Conservation (phyloP, 1,140 invertebrate genomes). For the Coptotermes formosanus region DNA sequence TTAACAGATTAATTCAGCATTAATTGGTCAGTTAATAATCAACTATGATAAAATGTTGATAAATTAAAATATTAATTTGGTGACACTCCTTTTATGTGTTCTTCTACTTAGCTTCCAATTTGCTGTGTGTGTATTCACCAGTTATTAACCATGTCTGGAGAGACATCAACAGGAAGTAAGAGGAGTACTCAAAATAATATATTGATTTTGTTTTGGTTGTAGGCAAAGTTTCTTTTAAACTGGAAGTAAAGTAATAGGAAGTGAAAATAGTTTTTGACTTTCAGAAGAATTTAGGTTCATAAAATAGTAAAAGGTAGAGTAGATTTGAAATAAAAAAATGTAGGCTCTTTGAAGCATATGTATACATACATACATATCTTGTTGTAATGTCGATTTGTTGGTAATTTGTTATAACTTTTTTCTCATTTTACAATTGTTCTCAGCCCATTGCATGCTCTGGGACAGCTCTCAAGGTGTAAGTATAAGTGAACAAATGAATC, state of each 20-base stretch:
- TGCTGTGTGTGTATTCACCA: neutral
- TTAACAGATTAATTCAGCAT: too few species aligned
- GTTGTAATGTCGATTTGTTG: slow-evolving; percentile 10
- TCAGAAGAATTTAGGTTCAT: slow-evolving; percentile 1
- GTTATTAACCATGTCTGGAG: neutral
- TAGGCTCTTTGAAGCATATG: neutral
- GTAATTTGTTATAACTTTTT: slow-evolving; percentile 25
- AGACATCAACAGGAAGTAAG: neutral
- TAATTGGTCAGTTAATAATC: too few species aligned
- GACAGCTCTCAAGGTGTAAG: slow-evolving; percentile 83
- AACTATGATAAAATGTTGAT: too few species aligned
- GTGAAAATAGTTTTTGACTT: neutral
- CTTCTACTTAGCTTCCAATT: neutral
- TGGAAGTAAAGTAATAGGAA: neutral
- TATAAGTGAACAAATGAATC: slow-evolving; percentile 49
- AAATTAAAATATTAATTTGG: too few species aligned
- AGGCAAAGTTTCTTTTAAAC: neutral
- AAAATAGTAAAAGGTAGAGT: too few species aligned
- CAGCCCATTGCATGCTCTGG: slow-evolving; percentile 82
- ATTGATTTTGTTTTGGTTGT: neutral
- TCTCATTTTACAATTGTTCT: slow-evolving; percentile 26
- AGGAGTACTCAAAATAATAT: neutral
- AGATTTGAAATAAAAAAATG: neutral
- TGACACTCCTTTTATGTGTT: neutral
- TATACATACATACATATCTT: slow-evolving; percentile 3